Conservation (phyloP, 2,888 invertebrate genomes). For the Saturnia pavonia region DNA sequence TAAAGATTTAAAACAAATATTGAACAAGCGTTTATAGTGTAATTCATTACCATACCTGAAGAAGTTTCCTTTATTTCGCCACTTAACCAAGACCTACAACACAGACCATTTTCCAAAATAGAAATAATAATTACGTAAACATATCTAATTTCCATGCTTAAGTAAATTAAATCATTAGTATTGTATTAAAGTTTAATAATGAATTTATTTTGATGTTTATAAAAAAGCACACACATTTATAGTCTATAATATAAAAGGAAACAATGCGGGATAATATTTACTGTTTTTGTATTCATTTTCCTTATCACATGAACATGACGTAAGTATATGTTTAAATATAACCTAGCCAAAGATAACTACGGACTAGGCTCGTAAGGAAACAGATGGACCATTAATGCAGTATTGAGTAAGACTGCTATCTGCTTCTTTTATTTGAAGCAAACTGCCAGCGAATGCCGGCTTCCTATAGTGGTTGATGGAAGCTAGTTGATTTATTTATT, state of each 20-base stretch:
- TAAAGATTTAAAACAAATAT: too few relatives aligned
- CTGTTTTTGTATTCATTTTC: not conserved
- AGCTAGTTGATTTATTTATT: too few relatives aligned
- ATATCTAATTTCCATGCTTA: not conserved
- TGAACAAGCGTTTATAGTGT: not conserved
- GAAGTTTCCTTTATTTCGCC: not conserved
- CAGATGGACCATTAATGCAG: too few relatives aligned
- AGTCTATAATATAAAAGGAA: not conserved
- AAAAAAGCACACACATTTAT: not conserved
- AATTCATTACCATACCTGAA: not conserved
- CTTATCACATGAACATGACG: not conserved
- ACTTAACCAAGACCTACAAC: not conserved
- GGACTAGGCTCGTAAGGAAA: too few relatives aligned
- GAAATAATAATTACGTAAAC: not conserved
- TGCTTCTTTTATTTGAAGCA: too few relatives aligned
- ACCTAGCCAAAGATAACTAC: too few relatives aligned
- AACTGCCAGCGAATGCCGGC: too few relatives aligned
- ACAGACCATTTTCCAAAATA: not conserved
- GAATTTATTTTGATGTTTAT: not conserved
- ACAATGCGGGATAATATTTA: not conserved
- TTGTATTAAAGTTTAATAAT: not conserved
- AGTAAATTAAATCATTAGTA: not conserved
- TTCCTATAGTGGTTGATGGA: too few relatives aligned
- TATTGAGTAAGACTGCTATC: too few relatives aligned
- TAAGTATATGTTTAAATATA: too few relatives aligned